Evolutionary conservation across 2,113 vertebrate species (phyloP).

Genomic region (Heloderma charlesbogerti): DNA sequence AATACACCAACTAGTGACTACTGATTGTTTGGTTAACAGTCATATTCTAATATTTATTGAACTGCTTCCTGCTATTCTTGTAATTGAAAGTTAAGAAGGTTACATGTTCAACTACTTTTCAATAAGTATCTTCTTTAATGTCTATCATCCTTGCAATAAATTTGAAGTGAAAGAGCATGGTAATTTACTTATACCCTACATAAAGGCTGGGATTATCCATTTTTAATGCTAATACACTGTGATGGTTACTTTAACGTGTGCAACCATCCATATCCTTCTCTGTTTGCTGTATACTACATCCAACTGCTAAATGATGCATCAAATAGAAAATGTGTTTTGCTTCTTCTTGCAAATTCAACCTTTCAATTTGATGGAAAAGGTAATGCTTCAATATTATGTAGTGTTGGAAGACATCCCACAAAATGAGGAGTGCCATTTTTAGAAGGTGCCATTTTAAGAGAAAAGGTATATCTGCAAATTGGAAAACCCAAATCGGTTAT

Average conservation of each 20-base stretch:
- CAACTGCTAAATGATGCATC: constrained; percentile 10
- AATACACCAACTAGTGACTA: background rate
- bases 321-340: constrained; percentile 4
- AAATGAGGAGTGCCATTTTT: background rate
- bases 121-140: background rate
- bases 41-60: background rate
- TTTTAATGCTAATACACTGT: constrained; percentile 19
- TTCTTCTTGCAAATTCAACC: constrained; percentile 33
- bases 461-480: background rate
- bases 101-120: background rate
- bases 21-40: background rate
- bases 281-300: constrained; percentile 1
- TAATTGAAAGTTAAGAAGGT: background rate
- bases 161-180: background rate
- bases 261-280: constrained; percentile 12
- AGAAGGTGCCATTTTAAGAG: background rate
- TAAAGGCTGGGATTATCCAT: background rate
- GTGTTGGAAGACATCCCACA: background rate
- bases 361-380: background rate
- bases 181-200: constrained; percentile 2
- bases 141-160: constrained; percentile 5
- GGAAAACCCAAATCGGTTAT: background rate
- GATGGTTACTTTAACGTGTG: constrained; percentile 4
- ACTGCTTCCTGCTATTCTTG: background rate
- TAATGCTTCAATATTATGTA: constrained; percentile 3